phyloP scores from a whole-genome alignment of 1,140 invertebrate species.

The Zaprionus camerounensis region DNA sequence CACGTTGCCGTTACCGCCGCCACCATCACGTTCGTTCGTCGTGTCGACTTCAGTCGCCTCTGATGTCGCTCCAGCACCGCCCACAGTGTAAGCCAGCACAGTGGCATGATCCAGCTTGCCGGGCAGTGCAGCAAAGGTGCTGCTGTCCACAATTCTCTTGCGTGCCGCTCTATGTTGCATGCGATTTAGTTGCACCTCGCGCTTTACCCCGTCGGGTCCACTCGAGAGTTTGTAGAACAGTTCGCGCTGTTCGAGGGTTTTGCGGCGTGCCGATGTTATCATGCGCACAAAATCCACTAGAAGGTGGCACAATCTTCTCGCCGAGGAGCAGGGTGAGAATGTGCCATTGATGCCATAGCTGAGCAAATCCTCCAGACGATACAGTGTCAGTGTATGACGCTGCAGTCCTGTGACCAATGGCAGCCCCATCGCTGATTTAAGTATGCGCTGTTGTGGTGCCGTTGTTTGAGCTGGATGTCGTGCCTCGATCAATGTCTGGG shows the following conservation, averaged over 20 bases:
- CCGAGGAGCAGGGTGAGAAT: conserved; percentile 85
- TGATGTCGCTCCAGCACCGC: conserved; percentile 54
- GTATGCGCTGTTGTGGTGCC: conserved; percentile 68
- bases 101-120: conserved; percentile 97
- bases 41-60: conserved; percentile 13
- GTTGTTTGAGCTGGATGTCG: conserved; percentile 48
- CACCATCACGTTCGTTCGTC: background rate
- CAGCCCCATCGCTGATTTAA: conserved; percentile 85
- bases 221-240: conserved; percentile 89
- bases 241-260: conserved; percentile 92
- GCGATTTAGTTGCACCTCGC: conserved; percentile 89
- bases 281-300: conserved; percentile 92
- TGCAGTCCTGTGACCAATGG: conserved; percentile 92
- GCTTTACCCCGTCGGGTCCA: conserved; percentile 88
- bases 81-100: conserved; percentile 92
- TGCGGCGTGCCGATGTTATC: conserved; percentile 91
- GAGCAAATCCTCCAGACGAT: conserved; percentile 93
- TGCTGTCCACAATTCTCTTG: conserved; percentile 78
- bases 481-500: conserved; percentile 85
- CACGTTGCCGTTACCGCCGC: conserved; percentile 36
- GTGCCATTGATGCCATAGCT: conserved; percentile 89
- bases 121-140: conserved; percentile 88
- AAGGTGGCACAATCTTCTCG: conserved; percentile 89
- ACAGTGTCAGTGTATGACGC: conserved; percentile 91
- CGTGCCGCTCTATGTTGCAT: conserved; percentile 86